Base-by-base conservation (phyloP, 2,797 vertebrate species). In the Fundulus diaphanus region DNA sequence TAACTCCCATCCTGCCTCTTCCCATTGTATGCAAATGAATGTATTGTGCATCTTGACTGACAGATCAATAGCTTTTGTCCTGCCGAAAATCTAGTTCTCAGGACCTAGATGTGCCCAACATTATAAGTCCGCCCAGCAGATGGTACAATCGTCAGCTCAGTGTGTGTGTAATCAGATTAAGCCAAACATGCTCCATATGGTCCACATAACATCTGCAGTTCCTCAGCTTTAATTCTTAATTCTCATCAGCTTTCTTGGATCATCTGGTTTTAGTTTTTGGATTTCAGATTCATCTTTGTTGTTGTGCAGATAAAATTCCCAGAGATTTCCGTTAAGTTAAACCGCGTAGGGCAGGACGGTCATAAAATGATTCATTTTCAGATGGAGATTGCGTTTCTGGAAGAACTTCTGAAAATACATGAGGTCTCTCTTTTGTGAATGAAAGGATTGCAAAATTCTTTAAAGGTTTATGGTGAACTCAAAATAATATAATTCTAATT, bases 191-290 rank as follows among this genome's bases (percentile, higher is more conserved):
- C 7, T 63, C 33, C 9, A 63, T 63, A 77, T 82, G 82, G 69
- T 80, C 81, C 82, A 84, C 74, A 85, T 78, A 78, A 78, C 5
- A 42, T 80, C 84, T 85, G 78, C 70, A 78, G 76, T 29, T 73
- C 70, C 84, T 86, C 74, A 13, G 0, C 73, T 82, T 83, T 73
- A 52, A 77, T 85, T 83, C 74, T 57, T 72, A 67, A 54, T 85
- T 70, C 80, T 83, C 84, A 84, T 83, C 83, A 82, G 82, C 80
- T 87, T 82, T 68, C 82, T 57, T 29, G 6, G 27, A 57, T 29
- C 27, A 12, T 63, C 33, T 37, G 59, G 35, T 18, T 22, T 63
- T 49, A 0, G 9, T 37, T 18, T 63, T 37, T 24, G 20, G 33
- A 8, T 37, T 63, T 63, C 6, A 37, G 37, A 73, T 87, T 74